Conservation (phyloP, 1,140 invertebrate genomes). For the Plectrocnemia conspersa region DNA sequence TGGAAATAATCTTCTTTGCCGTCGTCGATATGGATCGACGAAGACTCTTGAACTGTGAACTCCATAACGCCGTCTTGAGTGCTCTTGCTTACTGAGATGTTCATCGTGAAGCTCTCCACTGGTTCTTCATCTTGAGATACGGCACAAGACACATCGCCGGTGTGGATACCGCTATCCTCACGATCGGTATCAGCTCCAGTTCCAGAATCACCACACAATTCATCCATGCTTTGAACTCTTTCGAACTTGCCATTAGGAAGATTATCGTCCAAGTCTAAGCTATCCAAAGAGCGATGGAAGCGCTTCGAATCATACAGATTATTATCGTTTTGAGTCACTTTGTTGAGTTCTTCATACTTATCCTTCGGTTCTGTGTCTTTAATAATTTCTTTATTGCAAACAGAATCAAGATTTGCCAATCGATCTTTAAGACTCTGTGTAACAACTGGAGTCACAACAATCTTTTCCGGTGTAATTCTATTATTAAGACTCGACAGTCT, state of each 20-base stretch:
- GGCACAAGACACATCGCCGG: slow-evolving; percentile 70
- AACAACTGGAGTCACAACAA: slow-evolving; percentile 30
- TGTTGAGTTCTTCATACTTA: slow-evolving; percentile 40
- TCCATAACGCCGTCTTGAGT: slow-evolving; percentile 19
- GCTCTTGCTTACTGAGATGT: slow-evolving; percentile 12
- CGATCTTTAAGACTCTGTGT: slow-evolving; percentile 55
- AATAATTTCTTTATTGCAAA: slow-evolving; percentile 49
- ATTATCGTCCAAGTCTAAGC: slow-evolving; percentile 54
- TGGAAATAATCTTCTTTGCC: slow-evolving; percentile 47
- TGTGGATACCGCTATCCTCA: slow-evolving; percentile 78
- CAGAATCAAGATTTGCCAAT: slow-evolving; percentile 51
- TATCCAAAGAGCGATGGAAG: slow-evolving; percentile 62
- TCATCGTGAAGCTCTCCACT: slow-evolving; percentile 40
- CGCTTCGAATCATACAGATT: slow-evolving; percentile 38
- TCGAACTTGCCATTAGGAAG: slow-evolving; percentile 56
- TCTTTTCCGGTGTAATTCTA: slow-evolving; percentile 50
- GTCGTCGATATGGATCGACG: slow-evolving; percentile 40
- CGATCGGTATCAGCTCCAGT: slow-evolving; percentile 62
- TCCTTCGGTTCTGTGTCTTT: slow-evolving; percentile 28
- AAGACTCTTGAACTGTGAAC: slow-evolving; percentile 17
- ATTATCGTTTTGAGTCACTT: slow-evolving; percentile 31
- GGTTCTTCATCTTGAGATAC: slow-evolving; percentile 69
- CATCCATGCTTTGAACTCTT: slow-evolving; percentile 63
- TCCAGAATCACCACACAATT: slow-evolving; percentile 52
- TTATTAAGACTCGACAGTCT: slow-evolving; percentile 55